These are phyloP conservation scores for Otocyon megalotis DNA, from an alignment of 2,113 vertebrate species.

Conservation along the genomic window DNA sequence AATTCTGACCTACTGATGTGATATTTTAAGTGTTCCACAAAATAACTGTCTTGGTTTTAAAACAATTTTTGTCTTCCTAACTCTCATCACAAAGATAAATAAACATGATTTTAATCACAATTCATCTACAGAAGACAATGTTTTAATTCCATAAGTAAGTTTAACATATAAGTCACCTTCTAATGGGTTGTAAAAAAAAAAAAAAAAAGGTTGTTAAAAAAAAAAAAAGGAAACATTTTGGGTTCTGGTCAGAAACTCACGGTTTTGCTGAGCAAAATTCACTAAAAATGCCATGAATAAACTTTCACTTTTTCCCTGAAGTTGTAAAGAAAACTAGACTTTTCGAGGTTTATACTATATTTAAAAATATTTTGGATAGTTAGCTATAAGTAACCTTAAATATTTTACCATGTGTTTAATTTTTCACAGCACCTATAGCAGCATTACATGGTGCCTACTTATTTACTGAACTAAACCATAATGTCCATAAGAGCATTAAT, in stretches of 20 bases:
- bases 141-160: not conserved
- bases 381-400: not conserved
- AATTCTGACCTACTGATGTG: not conserved
- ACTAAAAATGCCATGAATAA: not conserved
- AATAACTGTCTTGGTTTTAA: constrained; percentile 41
- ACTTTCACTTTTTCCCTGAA: not conserved
- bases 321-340: not conserved
- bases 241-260: not conserved
- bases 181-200: not conserved
- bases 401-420: not conserved
- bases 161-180: not conserved
- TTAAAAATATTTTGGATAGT: not conserved
- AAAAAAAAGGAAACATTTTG: not conserved
- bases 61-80: not conserved
- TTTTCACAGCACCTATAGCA: not conserved
- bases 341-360: not conserved
- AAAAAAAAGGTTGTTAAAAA: not conserved
- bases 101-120: not conserved
- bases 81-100: not conserved
- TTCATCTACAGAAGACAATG: constrained; percentile 23
- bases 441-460: not conserved
- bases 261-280: not conserved
- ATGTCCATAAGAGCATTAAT: not conserved
- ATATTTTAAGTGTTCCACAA: constrained; percentile 43
- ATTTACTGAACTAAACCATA: not conserved